Base-by-base conservation (phyloP, 2,888 invertebrate species). In the Drosophila siamana region DNA sequence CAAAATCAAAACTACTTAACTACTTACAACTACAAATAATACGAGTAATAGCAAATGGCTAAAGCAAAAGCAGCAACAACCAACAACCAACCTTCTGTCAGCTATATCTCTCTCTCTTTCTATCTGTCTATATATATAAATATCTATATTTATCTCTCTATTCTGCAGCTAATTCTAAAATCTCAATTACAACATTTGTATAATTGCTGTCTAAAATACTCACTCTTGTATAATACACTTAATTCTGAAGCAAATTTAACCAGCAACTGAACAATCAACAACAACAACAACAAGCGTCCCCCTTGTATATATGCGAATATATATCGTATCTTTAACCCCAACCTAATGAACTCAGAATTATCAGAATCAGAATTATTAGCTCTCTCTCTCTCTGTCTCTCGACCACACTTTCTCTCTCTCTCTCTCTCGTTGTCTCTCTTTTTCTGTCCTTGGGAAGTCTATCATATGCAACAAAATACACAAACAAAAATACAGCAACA, bases 1-100 rank as follows among this genome's bases (percentile, higher is more conserved):
- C 77, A 86, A 84, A 84, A 81, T 77, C 76, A 84, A 81, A 79
- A 48, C 13, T 40, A 65, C 65, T 72, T 70, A 82, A 83, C 41
- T 55, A 44, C 64, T 81, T 72, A 69, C 70, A 74, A 75, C 61
- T 66, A 66, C 73, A 76, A 76, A 63, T 63, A 62, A 57, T 64
- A 76, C 62, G 63, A 51, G 47, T 44, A 80, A 61, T 55, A 71
- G 22, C 50, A 52, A 47, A 33, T 52, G 68, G 33, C 36, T 59
- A 64, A 61, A 48, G 56, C 66, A 9, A 52, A 57, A 63, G 57
- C 68, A 69, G 52, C 48, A 57, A 61, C n/a, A 30, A 59, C 15
- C 46, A 59, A 30, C 30, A 30, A 26, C 26, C 5, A 26, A 75
- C 84, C 78, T 81, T 83, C 84, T 73, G 54, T 82, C 63, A 74